These are phyloP conservation scores for Hermaeophaga mercurialis DNA, from an alignment of 2,888 invertebrate species.

Conservation along the genomic window DNA sequence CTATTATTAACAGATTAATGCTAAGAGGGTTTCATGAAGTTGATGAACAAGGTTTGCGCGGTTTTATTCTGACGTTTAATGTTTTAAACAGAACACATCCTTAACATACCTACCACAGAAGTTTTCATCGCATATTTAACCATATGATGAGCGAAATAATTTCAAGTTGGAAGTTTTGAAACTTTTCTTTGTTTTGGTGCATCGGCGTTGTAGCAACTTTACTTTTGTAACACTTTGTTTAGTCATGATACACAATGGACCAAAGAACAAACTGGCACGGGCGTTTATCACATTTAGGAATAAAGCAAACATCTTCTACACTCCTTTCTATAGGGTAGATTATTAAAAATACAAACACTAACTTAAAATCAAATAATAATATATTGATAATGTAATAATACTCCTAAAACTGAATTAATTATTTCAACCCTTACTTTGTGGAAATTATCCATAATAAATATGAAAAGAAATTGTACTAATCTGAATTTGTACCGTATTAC, in stretches of 20 bases:
- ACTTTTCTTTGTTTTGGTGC: constrained; percentile 32
- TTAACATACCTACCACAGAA: constrained; percentile 24
- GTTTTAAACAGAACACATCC: constrained; percentile 31
- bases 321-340: too few relatives aligned
- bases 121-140: constrained; percentile 17
- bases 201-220: constrained; percentile 12
- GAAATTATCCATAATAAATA: too few relatives aligned
- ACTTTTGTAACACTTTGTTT: background rate
- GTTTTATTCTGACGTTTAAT: constrained; percentile 32
- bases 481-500: too few relatives aligned
- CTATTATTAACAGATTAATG: constrained; percentile 25
- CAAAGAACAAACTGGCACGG: background rate
- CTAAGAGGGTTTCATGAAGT: constrained; percentile 24
- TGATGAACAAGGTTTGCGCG: constrained; percentile 26
- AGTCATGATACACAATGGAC: background rate
- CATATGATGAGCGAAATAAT: constrained; percentile 27
- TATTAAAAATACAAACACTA: too few relatives aligned
- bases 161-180: constrained; percentile 30
- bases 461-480: too few relatives aligned
- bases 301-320: too few relatives aligned
- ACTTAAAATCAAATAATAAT: too few relatives aligned
- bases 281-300: background rate
- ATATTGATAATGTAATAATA: too few relatives aligned
- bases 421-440: too few relatives aligned
- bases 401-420: too few relatives aligned